Evolutionary conservation across 2,797 vertebrate genomes (phyloP).

Genomic region (Propithecus deckenii): DNA sequence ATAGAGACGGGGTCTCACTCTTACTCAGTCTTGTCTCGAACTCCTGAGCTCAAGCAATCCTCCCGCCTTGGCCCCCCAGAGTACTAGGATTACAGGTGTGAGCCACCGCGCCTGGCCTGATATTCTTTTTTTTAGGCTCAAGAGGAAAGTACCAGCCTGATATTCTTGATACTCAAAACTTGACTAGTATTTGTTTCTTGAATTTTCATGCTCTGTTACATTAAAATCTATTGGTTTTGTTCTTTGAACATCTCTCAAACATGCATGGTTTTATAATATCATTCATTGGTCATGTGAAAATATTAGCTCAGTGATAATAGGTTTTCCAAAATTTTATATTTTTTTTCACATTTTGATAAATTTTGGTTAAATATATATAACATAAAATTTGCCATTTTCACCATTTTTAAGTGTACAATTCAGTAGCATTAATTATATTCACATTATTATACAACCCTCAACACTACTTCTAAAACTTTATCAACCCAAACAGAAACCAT

Average conservation of each 20-base stretch:
- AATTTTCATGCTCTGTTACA: background rate
- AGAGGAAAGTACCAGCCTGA: no score
- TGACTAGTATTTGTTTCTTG: slow-evolving; percentile 5
- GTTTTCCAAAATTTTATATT: background rate
- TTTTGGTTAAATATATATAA: background rate
- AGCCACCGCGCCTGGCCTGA: no score
- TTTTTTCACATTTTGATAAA: slow-evolving; percentile 26
- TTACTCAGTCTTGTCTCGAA: no score
- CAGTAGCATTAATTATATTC: background rate
- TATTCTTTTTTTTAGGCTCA: no score
- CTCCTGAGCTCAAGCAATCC: no score
- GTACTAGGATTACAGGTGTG: no score
- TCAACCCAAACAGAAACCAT: background rate
- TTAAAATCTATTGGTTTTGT: slow-evolving; percentile 27
- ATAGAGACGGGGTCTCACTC: no score
- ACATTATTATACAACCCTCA: background rate
- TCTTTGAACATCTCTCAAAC: background rate
- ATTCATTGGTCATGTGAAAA: background rate
- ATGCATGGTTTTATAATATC: background rate
- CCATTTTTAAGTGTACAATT: slow-evolving; percentile 6
- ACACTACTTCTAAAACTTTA: background rate
- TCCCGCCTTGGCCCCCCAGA: no score
- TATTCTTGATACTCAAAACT: background rate
- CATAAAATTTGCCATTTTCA: background rate
- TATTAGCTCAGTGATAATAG: background rate